phyloP scores from a whole-genome alignment of 2,888 invertebrate genomes.

The Cantharis flavilabris region DNA sequence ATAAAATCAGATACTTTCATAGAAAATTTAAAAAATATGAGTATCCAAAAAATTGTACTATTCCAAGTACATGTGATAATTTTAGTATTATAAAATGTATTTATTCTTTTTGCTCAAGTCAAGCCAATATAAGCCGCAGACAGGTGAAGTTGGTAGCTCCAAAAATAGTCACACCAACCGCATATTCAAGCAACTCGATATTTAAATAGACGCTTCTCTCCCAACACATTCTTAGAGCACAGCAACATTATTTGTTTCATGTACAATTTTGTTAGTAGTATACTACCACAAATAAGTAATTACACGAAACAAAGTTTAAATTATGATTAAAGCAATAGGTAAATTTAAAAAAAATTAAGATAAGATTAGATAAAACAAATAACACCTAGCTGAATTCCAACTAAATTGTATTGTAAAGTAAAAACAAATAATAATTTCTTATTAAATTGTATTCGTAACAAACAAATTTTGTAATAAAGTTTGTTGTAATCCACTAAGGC shows the following conservation, averaged over 20 bases:
- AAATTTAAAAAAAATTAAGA: neutral
- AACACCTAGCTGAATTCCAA: neutral
- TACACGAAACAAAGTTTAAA: neutral
- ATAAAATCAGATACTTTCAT: neutral
- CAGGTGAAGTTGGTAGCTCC: constrained; percentile 32
- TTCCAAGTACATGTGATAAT: neutral
- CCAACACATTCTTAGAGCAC: constrained; percentile 4
- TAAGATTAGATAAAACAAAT: neutral
- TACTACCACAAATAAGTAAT: neutral
- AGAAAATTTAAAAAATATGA: neutral
- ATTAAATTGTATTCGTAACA: neutral
- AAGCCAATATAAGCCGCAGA: constrained; percentile 8
- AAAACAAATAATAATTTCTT: neutral
- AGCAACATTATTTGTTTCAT: neutral
- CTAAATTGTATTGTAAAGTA: neutral
- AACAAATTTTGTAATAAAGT: neutral
- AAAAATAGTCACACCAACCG: constrained; percentile 27
- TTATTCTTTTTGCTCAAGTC: neutral
- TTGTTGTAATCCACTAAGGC: neutral
- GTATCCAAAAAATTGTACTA: neutral
- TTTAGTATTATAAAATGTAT: neutral
- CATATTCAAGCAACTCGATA: constrained; percentile 23
- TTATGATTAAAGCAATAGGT: neutral
- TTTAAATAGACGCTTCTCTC: constrained; percentile 18
- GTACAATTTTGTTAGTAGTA: neutral